A percentile compares a stretch with the other conserved stretches of the same genome.
Conservation (phyloP, 2,888 invertebrate genomes). For the Microctonus hyperodae region DNA sequence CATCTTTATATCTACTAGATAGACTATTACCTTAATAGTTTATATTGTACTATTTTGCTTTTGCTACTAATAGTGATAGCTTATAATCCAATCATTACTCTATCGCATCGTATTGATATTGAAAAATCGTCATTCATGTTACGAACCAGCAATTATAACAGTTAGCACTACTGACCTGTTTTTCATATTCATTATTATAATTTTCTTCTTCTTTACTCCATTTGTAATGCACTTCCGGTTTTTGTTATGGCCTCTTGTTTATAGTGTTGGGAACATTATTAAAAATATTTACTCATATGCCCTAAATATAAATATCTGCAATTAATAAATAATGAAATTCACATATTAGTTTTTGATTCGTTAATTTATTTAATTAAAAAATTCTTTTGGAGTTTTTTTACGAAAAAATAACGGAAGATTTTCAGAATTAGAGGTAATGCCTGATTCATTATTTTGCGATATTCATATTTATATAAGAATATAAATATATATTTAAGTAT, state of each 20-base stretch:
- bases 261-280: neutral
- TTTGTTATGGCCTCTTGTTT: neutral
- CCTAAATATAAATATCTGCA: no score
- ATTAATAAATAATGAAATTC: neutral
- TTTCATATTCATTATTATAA: neutral
- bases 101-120: neutral
- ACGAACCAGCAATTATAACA: neutral
- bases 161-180: neutral
- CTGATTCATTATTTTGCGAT: neutral
- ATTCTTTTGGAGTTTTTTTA: neutral
- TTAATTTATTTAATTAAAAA: no score
- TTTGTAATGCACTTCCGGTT: neutral
- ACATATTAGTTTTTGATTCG: neutral
- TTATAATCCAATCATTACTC: neutral
- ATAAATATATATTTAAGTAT: neutral
- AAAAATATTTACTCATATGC: no score
- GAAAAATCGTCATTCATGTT: neutral
- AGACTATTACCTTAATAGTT: neutral
- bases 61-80: neutral
- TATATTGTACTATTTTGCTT: neutral
- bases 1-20: neutral
- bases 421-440: neutral
- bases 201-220: neutral
- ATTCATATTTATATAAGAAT: neutral
- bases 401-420: neutral